These are phyloP conservation scores for Labroides dimidiatus DNA, from an alignment of 2,797 vertebrate genomes.

Conservation along the genomic window DNA sequence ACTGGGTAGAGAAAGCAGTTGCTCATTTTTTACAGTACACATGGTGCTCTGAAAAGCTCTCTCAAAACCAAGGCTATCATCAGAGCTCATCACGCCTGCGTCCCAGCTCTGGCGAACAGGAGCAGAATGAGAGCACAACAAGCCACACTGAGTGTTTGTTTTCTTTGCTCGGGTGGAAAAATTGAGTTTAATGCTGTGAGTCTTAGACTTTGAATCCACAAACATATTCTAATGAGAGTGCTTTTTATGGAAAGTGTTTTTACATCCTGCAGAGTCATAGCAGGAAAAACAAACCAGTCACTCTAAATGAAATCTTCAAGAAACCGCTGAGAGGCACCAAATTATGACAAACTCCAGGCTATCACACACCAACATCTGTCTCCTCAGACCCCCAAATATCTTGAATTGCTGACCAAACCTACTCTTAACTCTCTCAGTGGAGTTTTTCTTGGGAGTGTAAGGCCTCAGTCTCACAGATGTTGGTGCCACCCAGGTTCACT, in stretches of 20 bases:
- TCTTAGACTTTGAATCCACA: constrained; percentile 7
- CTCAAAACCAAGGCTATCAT: constrained; percentile 19
- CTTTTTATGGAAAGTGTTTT: constrained; percentile 14
- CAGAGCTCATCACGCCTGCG: neutral
- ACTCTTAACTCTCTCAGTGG: constrained; percentile 2
- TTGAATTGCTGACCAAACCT: neutral
- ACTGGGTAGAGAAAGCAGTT: constrained; percentile 3
- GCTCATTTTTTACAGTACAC: constrained; percentile 1
- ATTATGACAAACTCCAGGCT: too few relatives aligned
- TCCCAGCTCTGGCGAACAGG: neutral
- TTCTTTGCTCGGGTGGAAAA: constrained; percentile 4
- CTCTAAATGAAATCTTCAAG: neutral
- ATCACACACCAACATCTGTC: neutral
- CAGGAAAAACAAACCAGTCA: constrained; percentile 18
- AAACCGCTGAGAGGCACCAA: too few relatives aligned
- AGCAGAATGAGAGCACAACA: constrained; percentile 1
- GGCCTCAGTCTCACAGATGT: constrained; percentile 9
- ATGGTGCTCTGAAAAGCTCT: neutral
- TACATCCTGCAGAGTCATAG: constrained; percentile 10
- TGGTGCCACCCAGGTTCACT: constrained; percentile 16
- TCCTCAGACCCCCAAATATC: constrained; percentile 2
- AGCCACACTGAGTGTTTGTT: constrained; percentile 25
- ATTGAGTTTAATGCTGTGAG: neutral
- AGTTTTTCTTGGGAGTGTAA: constrained; percentile 12
- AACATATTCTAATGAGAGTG: constrained; percentile 1